Conservation (phyloP, 2,113 vertebrate genomes). For the Mastomys coucha region DNA sequence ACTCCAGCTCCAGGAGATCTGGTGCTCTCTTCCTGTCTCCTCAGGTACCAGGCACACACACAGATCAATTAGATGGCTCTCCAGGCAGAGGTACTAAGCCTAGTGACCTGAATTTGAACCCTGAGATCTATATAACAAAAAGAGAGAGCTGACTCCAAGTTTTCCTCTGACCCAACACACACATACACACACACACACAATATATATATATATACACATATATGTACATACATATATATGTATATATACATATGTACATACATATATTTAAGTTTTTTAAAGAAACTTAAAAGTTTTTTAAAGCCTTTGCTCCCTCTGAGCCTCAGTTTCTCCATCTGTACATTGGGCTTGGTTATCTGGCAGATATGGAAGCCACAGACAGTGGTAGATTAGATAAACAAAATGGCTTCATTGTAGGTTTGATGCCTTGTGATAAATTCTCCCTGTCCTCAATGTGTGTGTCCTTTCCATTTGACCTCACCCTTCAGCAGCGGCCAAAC, state of each 20-base stretch:
- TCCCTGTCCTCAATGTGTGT: conserved; percentile 16
- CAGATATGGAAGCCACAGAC: not conserved
- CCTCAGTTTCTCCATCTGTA: conserved; percentile 37
- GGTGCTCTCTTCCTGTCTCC: not conserved
- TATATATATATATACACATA: too few species aligned
- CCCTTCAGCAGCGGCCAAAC: conserved; percentile 80
- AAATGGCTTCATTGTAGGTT: not conserved
- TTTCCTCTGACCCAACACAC: not conserved
- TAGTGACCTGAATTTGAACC: not conserved
- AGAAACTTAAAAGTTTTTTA: not conserved
- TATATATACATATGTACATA: too few species aligned
- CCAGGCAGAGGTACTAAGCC: too few species aligned
- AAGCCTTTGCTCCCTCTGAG: not conserved
- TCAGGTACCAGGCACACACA: not conserved
- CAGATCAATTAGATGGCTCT: too few species aligned
- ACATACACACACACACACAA: not conserved
- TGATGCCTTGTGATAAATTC: not conserved
- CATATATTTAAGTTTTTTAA: not conserved
- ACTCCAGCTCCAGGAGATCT: not conserved
- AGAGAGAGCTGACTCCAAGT: not conserved
- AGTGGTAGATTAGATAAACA: not conserved
- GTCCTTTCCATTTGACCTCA: conserved; percentile 71
- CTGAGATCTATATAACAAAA: not conserved
- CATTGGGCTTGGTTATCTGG: not conserved
- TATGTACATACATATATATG: too few species aligned